phyloP scores from a whole-genome alignment of 2,113 vertebrate genomes.

The Brienomyrus brachyistius region DNA sequence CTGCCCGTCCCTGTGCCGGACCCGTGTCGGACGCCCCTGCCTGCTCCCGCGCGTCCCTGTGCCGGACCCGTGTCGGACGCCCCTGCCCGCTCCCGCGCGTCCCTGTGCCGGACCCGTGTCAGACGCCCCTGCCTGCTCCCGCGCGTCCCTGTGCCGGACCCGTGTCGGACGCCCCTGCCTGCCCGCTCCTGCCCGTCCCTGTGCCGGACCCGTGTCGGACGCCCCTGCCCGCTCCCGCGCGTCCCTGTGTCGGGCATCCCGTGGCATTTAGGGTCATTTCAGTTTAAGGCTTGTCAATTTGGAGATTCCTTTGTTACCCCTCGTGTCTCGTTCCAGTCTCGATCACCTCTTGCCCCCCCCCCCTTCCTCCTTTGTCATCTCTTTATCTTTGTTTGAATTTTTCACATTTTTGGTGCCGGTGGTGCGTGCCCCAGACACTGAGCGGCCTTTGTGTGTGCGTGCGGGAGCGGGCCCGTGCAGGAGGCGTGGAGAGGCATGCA shows the following conservation, averaged over 20 bases:
- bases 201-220: neutral
- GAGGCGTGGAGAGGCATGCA: constrained; percentile 32
- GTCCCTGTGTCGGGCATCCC: neutral
- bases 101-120: too few species aligned
- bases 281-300: constrained; percentile 3
- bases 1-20: neutral
- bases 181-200: too few species aligned
- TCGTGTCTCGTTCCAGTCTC: neutral
- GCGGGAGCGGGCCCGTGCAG: neutral
- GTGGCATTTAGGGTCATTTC: neutral
- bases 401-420: constrained; percentile 51
- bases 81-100: too few species aligned
- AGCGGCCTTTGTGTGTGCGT: constrained; percentile 48
- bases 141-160: neutral
- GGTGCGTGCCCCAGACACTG: constrained; percentile 47
- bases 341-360: constrained; percentile 15
- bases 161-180: neutral
- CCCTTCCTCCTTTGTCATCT: constrained; percentile 16
- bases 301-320: neutral
- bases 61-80: neutral
- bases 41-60: neutral
- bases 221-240: too few species aligned
- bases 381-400: constrained; percentile 39
- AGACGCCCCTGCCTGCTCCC: too few species aligned
- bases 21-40: neutral